Conservation (phyloP, 2,888 invertebrate species). For the Amphipyra berbera region DNA sequence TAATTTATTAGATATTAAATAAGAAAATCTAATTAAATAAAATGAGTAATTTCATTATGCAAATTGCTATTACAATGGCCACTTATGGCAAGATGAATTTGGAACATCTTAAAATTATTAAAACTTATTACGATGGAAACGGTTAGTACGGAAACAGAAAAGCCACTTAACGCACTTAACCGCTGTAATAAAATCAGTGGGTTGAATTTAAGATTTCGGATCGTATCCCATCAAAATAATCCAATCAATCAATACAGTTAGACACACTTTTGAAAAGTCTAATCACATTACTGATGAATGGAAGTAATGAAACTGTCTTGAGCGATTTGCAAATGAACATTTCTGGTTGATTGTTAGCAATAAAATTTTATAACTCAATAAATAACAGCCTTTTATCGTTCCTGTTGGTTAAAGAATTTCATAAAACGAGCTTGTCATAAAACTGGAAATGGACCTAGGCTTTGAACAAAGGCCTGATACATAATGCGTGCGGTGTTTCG, state of each 20-base stretch:
- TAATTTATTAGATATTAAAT: conserved; percentile 23
- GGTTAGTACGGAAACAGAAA: conserved; percentile 1
- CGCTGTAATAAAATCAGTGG: background rate
- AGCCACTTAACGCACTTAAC: background rate
- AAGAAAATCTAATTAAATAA: conserved; percentile 30
- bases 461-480: conserved; percentile 68
- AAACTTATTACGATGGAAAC: conserved; percentile 1
- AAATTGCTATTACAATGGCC: conserved; percentile 19
- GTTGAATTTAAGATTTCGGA: background rate
- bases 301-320: conserved; percentile 18
- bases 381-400: conserved; percentile 45
- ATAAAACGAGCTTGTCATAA: conserved; percentile 55
- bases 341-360: conserved; percentile 36
- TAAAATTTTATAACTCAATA: conserved; percentile 55
- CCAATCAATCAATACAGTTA: conserved; percentile 13
- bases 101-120: conserved; percentile 7
- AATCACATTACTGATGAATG: conserved; percentile 18
- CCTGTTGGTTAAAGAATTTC: conserved; percentile 48
- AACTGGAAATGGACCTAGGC: conserved; percentile 65
- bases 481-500: conserved; percentile 78
- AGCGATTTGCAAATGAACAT: conserved; percentile 38
- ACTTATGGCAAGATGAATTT: conserved; percentile 13
- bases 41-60: conserved; percentile 32
- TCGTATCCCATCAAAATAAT: conserved; percentile 8
- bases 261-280: conserved; percentile 5